These are phyloP conservation scores for Drosophila villosipedis DNA, from an alignment of 2,888 invertebrate genomes.

Conservation along the genomic window DNA sequence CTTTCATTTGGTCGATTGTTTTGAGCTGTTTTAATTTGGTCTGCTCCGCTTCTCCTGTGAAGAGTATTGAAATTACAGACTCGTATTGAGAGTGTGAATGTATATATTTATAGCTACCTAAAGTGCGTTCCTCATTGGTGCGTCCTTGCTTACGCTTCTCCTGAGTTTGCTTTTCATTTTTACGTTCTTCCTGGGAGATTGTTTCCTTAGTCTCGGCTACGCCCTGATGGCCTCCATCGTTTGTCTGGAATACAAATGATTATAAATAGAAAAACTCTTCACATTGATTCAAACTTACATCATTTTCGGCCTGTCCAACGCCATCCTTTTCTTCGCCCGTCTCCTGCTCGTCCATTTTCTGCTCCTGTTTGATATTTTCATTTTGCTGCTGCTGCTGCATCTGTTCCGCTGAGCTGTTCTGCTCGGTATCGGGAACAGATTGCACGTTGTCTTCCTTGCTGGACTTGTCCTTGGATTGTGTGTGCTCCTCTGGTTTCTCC, in stretches of 20 bases:
- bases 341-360: constrained; percentile 86
- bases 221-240: constrained; percentile 89
- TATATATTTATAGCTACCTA: constrained; percentile 83
- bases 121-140: constrained; percentile 90
- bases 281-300: constrained; percentile 78
- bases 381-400: constrained; percentile 84
- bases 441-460: constrained; percentile 85
- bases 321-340: constrained; percentile 87
- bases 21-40: constrained; percentile 85
- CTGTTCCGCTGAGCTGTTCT: constrained; percentile 83
- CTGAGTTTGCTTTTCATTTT: constrained; percentile 84
- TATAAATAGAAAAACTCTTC: background rate
- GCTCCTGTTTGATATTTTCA: constrained; percentile 84
- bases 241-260: constrained; percentile 55
- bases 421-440: constrained; percentile 82
- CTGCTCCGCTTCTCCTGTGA: constrained; percentile 82
- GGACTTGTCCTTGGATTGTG: constrained; percentile 83
- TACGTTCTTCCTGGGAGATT: constrained; percentile 83
- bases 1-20: constrained; percentile 86
- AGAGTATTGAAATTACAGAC: background rate
- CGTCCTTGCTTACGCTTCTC: constrained; percentile 91
- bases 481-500: constrained; percentile 83
- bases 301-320: constrained; percentile 91
- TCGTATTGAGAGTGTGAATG: background rate
- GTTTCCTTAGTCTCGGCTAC: constrained; percentile 84